Percentiles rank a stretch among this genome's conserved stretches.
Conservation (phyloP, 2,888 invertebrate genomes). For the Hedya salicella region DNA sequence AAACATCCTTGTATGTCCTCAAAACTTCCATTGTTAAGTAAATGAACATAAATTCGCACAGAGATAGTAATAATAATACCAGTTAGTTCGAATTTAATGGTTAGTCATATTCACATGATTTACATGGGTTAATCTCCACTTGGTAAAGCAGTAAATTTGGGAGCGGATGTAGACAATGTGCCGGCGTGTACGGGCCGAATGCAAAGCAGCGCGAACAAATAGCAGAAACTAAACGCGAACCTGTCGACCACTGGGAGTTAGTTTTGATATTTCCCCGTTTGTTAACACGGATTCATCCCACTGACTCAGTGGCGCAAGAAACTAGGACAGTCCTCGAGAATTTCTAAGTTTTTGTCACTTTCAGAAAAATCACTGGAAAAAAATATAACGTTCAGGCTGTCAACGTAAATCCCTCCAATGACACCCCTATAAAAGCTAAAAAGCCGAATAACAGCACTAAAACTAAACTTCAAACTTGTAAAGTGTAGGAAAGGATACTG, state of each 20-base stretch:
- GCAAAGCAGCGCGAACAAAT: conserved; percentile 32
- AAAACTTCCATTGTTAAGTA: too few species aligned
- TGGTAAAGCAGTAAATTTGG: conserved; percentile 45
- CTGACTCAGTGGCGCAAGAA: not conserved
- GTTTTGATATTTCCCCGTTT: not conserved
- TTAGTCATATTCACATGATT: conserved; percentile 17
- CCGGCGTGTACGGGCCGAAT: conserved; percentile 26
- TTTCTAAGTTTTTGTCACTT: not conserved
- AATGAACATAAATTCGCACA: not conserved
- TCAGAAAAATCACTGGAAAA: conserved; percentile 4
- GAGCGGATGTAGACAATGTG: conserved; percentile 43
- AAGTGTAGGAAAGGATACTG: conserved; percentile 48
- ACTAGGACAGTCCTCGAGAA: too few species aligned
- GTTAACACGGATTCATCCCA: not conserved
- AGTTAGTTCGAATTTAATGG: not conserved
- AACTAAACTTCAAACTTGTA: conserved; percentile 24
- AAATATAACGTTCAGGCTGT: conserved; percentile 2
- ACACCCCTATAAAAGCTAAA: conserved; percentile 25
- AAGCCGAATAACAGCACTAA: conserved; percentile 12
- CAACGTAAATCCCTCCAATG: conserved; percentile 26
- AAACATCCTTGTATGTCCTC: too few species aligned
- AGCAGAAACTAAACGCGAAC: conserved; percentile 28
- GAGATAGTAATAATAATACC: not conserved
- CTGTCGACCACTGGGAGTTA: not conserved
- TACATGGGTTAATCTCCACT: conserved; percentile 30